Percentiles rank a stretch among this genome's conserved stretches.
Conservation (phyloP, 2,113 vertebrate species). For the Micronycteris hirsuta region DNA sequence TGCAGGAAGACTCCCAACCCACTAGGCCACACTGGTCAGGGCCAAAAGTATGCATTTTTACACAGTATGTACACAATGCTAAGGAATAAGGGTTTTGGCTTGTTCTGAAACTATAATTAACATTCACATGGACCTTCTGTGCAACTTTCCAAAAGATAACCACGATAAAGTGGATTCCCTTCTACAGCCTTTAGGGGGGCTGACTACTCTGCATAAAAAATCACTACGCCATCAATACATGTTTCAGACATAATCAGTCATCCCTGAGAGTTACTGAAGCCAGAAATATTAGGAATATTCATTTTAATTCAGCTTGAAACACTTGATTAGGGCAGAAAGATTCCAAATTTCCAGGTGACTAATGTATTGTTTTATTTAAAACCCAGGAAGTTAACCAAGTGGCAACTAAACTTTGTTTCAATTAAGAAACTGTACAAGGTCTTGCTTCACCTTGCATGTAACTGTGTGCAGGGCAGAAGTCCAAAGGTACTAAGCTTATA, state of each 20-base stretch:
- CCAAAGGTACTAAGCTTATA: conserved; percentile 34
- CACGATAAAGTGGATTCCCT: background rate
- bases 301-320: conserved; percentile 6
- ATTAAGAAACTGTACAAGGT: background rate
- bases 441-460: background rate
- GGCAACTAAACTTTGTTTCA: background rate
- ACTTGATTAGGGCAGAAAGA: background rate
- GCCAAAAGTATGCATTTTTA: background rate
- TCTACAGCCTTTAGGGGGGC: background rate
- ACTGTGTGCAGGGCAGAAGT: background rate
- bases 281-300: background rate
- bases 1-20: too few relatives aligned
- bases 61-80: background rate
- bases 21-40: too few relatives aligned
- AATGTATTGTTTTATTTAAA: background rate
- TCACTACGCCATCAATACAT: background rate
- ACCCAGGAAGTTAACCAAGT: background rate
- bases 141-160: background rate
- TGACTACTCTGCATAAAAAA: background rate
- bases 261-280: background rate
- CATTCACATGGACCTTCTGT: background rate
- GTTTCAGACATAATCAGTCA: background rate
- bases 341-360: background rate
- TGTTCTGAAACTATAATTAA: background rate
- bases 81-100: background rate